phyloP scores from a whole-genome alignment of 1,140 invertebrate species.

The Drosophila nannoptera region DNA sequence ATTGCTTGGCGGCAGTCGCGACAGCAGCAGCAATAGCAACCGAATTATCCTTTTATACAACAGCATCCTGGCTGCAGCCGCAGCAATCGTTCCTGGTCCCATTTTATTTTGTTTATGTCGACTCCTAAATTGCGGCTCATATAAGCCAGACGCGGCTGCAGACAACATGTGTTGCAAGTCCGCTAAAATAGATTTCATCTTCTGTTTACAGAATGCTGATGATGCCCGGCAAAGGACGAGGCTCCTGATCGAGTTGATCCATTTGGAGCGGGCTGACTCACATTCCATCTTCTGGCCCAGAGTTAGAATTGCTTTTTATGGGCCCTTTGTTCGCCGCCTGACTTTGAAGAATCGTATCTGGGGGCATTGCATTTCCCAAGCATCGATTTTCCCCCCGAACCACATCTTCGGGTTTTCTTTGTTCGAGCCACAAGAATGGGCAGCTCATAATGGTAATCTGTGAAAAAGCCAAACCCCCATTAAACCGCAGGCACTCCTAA shows the following conservation, averaged over 20 bases:
- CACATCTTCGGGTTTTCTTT: conserved; percentile 46
- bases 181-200: background rate
- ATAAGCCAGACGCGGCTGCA: conserved; percentile 22
- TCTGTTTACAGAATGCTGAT: background rate
- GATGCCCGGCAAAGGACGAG: background rate
- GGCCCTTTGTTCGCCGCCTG: conserved; percentile 12
- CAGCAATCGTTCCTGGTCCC: background rate
- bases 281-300: background rate
- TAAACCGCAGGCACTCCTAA: conserved; percentile 70
- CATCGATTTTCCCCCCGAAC: conserved; percentile 12
- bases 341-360: conserved; percentile 16
- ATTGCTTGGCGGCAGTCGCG: conserved; percentile 59
- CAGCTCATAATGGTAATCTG: conserved; percentile 72
- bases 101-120: conserved; percentile 58
- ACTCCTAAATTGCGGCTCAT: conserved; percentile 23
- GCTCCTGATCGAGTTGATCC: background rate
- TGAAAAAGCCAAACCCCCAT: conserved; percentile 77
- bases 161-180: conserved; percentile 59
- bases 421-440: conserved; percentile 47
- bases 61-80: conserved; percentile 28
- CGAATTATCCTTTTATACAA: conserved; percentile 23
- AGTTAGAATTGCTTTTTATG: conserved; percentile 2
- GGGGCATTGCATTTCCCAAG: conserved; percentile 34
- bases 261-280: no score
- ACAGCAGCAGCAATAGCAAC: conserved; percentile 40